These are phyloP conservation scores for Hemibagrus wyckioides DNA, from an alignment of 2,113 vertebrate genomes.

Conservation along the genomic window DNA sequence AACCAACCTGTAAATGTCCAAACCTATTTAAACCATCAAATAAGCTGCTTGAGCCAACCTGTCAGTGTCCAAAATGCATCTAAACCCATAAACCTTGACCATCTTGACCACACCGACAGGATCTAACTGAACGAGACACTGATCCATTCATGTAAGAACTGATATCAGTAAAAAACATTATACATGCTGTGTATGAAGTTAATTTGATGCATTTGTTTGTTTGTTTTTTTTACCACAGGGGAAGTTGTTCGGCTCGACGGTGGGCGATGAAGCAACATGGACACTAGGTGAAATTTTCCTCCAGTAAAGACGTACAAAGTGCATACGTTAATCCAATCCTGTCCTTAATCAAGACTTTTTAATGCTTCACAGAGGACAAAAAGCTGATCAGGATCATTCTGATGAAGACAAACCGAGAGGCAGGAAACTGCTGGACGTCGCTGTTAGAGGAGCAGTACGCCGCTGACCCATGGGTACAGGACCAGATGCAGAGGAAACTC, in stretches of 20 bases:
- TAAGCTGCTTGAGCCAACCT: not conserved
- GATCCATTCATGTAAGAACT: not conserved
- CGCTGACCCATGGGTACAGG: conserved; percentile 92
- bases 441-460: conserved; percentile 89
- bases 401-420: conserved; percentile 92
- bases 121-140: not conserved
- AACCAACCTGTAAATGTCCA: not conserved
- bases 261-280: conserved; percentile 94
- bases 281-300: conserved; percentile 81
- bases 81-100: not conserved
- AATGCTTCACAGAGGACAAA: conserved; percentile 82
- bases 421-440: conserved; percentile 94
- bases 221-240: conserved; percentile 73
- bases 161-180: not conserved
- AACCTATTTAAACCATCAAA: not conserved
- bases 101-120: not conserved
- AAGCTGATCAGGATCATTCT: conserved; percentile 89
- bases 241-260: conserved; percentile 85
- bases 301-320: too few species aligned
- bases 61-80: not conserved
- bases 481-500: conserved; percentile 98
- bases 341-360: too few species aligned
- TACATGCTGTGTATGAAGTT: not conserved
- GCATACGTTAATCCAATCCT: not conserved
- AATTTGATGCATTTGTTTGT: not conserved